These are phyloP conservation scores for Menura novaehollandiae DNA, from an alignment of 2,113 vertebrate genomes.

Conservation along the genomic window DNA sequence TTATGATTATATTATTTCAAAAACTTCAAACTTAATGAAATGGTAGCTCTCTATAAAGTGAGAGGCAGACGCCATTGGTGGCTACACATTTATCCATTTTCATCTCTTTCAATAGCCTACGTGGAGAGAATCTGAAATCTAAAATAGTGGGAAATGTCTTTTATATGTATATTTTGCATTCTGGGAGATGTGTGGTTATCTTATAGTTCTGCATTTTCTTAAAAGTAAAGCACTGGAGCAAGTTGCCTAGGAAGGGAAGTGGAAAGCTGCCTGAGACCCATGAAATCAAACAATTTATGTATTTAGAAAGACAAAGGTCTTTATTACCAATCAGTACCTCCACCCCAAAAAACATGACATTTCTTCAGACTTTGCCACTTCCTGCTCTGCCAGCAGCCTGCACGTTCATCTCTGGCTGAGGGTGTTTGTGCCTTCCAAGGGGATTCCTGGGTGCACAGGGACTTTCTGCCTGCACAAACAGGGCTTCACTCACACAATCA, in stretches of 20 bases:
- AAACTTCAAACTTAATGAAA: slow-evolving; percentile 70
- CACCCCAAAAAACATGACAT: background rate
- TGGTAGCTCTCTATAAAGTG: slow-evolving; percentile 60
- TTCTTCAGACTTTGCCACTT: background rate
- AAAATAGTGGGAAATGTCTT: background rate
- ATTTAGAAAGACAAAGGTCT: background rate
- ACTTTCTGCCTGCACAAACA: fast-evolving
- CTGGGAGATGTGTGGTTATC: background rate
- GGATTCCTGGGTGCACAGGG: background rate
- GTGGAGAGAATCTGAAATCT: slow-evolving; percentile 52
- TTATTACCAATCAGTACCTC: background rate
- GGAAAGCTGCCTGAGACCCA: background rate
- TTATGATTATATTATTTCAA: slow-evolving; percentile 71
- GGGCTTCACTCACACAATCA: background rate
- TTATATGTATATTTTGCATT: slow-evolving; percentile 8
- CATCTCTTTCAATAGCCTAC: slow-evolving; percentile 64
- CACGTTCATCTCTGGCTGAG: background rate
- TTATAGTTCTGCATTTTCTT: background rate
- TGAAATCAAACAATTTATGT: background rate
- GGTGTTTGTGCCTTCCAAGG: background rate
- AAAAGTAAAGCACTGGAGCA: background rate
- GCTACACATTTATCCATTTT: slow-evolving; percentile 69
- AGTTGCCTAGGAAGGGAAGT: background rate
- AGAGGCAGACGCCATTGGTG: slow-evolving; percentile 45
- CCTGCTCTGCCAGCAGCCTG: background rate